Evolutionary conservation across 2,113 vertebrate species (phyloP), one percentile per base, ranked within the genome.

Genomic region (Thamnophis sirtalis): DNA sequence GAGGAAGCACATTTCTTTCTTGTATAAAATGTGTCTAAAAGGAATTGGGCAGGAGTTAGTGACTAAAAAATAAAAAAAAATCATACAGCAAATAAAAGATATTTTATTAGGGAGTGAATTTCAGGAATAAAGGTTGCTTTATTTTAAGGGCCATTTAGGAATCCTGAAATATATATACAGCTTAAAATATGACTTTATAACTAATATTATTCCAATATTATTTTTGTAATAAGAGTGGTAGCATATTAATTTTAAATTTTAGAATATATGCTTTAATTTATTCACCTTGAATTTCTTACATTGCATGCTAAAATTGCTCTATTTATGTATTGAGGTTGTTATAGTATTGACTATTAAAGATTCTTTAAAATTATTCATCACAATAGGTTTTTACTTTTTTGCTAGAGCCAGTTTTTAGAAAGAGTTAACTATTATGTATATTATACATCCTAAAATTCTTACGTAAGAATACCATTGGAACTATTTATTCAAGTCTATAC

Each of bases 171-270:
- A 54, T 22, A 53, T 91, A 87, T 54, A n/a, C n/a, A 53, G 49
- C 58, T 87, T 91, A 63, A 53, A 28, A 43, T 58, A 86, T 43
- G 33, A 54, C n/a, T 33, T 38, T 22, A 87, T 53, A 87, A 24
- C 4, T 80, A 38, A 73, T 33, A 88, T 73, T 53, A 87, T 54
- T 87, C 58, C 58, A 91, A 68, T 24, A 73, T 91, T 87, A 49
- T 54, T 68, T 87, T 63, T 92, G 33, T 58, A 53, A 13, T 58
- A 68, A 91, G n/a, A 87, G 21, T 33, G 24, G n/a, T n/a, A 8
- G 13, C 19, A 6, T 92, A 55, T 43, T 56, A 48, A 56, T 92
- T 92, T 87, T 92, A 22, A 88, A 88, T 49, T 56, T 92, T 84
- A 56, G 5, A 55, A 13, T 43, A 80, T 53, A 53, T 8, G 24